These are phyloP conservation scores for Coptotermes formosanus DNA, from an alignment of 1,140 invertebrate genomes.

Conservation along the genomic window DNA sequence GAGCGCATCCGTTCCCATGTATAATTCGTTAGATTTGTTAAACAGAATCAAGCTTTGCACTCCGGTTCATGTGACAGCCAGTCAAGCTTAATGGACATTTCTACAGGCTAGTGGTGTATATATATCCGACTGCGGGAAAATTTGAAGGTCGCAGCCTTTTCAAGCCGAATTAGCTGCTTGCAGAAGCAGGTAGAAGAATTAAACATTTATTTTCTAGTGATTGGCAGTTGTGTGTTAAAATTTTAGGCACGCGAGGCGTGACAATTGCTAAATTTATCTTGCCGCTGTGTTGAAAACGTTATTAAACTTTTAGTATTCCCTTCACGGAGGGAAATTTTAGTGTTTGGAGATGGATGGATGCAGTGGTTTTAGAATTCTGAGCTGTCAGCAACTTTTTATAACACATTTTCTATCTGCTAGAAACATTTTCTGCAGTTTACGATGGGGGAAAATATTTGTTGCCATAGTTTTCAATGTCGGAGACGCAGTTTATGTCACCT, in stretches of 20 bases:
- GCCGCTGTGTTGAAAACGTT: not conserved
- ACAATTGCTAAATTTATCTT: constrained; percentile 1
- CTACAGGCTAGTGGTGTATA: not conserved
- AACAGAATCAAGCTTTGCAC: not conserved
- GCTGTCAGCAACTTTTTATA: not conserved
- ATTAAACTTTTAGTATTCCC: not conserved
- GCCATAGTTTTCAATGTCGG: not conserved
- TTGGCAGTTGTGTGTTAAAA: not conserved
- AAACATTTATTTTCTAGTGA: not conserved
- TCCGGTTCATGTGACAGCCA: not conserved
- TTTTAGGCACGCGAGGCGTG: not conserved
- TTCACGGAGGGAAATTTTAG: not conserved
- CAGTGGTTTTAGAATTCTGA: not conserved
- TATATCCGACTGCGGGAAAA: not conserved
- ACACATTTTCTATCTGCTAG: not conserved
- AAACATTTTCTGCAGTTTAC: not conserved
- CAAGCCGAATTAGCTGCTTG: not conserved
- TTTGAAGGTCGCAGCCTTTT: not conserved
- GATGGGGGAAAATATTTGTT: not conserved
- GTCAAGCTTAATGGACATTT: not conserved
- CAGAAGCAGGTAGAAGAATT: not conserved
- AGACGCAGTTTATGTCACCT: not conserved
- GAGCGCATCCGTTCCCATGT: not conserved
- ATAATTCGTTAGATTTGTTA: constrained; percentile 1
- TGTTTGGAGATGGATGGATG: not conserved